Evolutionary conservation across 2,888 invertebrate species (phyloP).

Genomic region (Atherix ibis): DNA sequence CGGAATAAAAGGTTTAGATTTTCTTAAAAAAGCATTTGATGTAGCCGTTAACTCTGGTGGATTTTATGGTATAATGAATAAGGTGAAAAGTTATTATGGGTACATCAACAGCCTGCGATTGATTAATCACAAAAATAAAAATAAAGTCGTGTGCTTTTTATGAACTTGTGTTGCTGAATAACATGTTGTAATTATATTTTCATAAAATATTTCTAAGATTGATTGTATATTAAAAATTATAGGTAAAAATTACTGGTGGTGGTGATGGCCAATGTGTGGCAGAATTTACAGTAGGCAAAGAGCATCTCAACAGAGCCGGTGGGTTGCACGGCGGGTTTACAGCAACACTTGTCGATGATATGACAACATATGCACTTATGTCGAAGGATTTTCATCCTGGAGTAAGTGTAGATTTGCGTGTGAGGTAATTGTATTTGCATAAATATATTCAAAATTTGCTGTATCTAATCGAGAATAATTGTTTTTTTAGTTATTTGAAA

Average conservation of each 20-base stretch:
- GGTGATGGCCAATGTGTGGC: conserved; percentile 59
- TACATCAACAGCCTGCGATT: too few relatives aligned
- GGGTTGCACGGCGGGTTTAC: conserved; percentile 76
- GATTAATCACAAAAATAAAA: too few relatives aligned
- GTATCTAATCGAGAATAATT: too few relatives aligned
- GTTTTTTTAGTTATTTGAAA: conserved; percentile 50
- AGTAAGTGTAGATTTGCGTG: conserved; percentile 67
- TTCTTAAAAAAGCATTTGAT: conserved; percentile 29
- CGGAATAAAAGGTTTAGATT: conserved; percentile 25
- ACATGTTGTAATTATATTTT: too few relatives aligned
- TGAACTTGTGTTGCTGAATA: too few relatives aligned
- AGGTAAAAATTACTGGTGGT: conserved; percentile 34
- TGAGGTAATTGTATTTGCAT: conserved; percentile 64
- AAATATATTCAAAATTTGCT: too few relatives aligned
- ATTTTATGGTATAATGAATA: conserved; percentile 33
- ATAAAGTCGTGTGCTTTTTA: too few relatives aligned
- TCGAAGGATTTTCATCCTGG: conserved; percentile 50
- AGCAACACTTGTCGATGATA: conserved; percentile 51
- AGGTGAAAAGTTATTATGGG: too few relatives aligned
- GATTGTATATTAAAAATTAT: conserved; percentile 6
- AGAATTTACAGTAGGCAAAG: conserved; percentile 55
- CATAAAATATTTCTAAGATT: too few relatives aligned
- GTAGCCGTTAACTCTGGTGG: conserved; percentile 24
- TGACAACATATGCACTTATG: conserved; percentile 67
- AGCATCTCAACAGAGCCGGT: conserved; percentile 61